Conservation (phyloP, 2,113 vertebrate species). For the Ophthalmolycus amberensis region DNA sequence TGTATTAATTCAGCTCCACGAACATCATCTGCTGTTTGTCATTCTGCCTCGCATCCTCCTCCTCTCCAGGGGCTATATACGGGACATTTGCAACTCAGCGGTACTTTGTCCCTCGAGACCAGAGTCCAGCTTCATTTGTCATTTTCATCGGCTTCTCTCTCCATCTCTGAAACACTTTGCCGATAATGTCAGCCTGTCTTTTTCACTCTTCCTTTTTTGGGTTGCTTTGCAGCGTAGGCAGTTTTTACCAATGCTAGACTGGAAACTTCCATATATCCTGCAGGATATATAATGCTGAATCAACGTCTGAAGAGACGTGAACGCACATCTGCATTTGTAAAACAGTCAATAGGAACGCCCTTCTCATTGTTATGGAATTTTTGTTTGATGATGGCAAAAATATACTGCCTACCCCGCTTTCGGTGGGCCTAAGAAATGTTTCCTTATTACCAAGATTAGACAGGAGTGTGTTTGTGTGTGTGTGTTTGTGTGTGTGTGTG, state of each 20-base stretch:
- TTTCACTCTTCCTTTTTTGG: too few relatives aligned
- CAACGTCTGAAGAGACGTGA: too few relatives aligned
- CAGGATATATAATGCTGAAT: too few relatives aligned
- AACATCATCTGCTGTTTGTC: slow-evolving; percentile 49
- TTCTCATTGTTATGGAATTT: background rate
- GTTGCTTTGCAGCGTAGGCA: too few relatives aligned
- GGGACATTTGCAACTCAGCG: slow-evolving; percentile 43
- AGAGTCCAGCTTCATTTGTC: slow-evolving; percentile 42
- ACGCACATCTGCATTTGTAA: too few relatives aligned
- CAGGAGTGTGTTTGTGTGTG: background rate
- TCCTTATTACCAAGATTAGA: background rate
- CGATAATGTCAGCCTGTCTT: too few relatives aligned
- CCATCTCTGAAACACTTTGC: too few relatives aligned
- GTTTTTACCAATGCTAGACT: too few relatives aligned
- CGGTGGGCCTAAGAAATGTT: background rate
- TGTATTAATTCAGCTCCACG: slow-evolving; percentile 58
- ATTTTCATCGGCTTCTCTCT: slow-evolving; percentile 29
- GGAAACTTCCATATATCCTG: too few relatives aligned
- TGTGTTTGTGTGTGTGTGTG: background rate
- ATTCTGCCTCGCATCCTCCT: slow-evolving; percentile 62
- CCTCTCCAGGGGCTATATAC: slow-evolving; percentile 28
- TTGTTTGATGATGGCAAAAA: background rate
- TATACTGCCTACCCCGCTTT: background rate
- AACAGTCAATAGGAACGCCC: too few relatives aligned
- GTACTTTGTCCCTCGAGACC: slow-evolving; percentile 21